Percentiles rank a stretch among this genome's conserved stretches.
Conservation (phyloP, 1,140 invertebrate species). For the Aphidius ervi region DNA sequence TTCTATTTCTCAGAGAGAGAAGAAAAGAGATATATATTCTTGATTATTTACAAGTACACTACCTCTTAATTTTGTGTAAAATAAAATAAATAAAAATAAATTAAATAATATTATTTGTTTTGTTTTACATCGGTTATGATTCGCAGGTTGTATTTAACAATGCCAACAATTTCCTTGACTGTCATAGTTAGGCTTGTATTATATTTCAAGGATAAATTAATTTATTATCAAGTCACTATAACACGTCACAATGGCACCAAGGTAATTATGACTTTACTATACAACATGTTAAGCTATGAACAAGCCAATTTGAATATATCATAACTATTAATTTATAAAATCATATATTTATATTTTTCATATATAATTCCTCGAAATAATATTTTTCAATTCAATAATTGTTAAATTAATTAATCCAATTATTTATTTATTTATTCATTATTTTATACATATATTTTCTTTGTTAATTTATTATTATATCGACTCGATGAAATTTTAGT, state of each 20-base stretch:
- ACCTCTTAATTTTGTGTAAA: neutral
- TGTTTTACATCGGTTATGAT: neutral
- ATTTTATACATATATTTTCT: neutral
- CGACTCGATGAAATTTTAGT: neutral
- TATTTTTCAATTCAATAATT: too few species aligned
- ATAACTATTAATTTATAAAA: neutral
- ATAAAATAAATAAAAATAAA: constrained; percentile 1
- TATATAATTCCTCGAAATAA: neutral
- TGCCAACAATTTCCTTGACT: neutral
- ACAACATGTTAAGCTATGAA: constrained; percentile 1
- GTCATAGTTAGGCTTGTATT: constrained; percentile 1
- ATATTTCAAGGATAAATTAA: neutral
- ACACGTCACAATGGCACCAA: neutral
- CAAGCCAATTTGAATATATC: neutral
- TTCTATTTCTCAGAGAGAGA: neutral
- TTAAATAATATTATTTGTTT: neutral
- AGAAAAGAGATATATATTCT: neutral
- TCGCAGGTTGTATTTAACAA: neutral
- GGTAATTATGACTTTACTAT: constrained; percentile 1
- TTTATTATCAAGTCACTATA: neutral
- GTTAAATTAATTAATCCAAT: too few species aligned
- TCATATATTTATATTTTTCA: neutral
- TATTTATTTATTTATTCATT: neutral
- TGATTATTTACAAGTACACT: constrained; percentile 3
- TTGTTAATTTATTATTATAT: neutral